Evolutionary conservation across 2,797 vertebrate species (phyloP).

Genomic region (Lerista edwardsae): DNA sequence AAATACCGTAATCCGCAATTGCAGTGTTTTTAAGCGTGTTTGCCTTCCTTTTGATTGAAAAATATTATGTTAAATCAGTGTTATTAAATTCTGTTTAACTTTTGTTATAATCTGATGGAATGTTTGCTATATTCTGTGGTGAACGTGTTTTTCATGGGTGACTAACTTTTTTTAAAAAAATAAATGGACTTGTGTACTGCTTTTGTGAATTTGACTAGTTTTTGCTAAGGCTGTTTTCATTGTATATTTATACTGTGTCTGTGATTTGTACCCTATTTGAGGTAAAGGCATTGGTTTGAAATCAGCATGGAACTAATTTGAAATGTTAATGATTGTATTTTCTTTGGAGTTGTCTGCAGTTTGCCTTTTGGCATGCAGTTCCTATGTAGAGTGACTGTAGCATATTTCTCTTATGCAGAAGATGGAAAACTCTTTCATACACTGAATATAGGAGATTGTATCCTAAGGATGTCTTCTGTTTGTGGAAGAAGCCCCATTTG

Average conservation of each 20-base stretch:
- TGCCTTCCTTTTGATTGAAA: background rate
- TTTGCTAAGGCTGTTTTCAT: background rate
- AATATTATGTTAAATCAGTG: background rate
- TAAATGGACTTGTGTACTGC: background rate
- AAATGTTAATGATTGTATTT: slow-evolving; percentile 4
- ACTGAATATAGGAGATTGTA: background rate
- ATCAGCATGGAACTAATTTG: slow-evolving; percentile 4
- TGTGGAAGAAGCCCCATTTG: too few relatives aligned
- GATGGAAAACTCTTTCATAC: background rate
- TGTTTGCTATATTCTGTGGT: background rate
- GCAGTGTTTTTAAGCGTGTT: background rate
- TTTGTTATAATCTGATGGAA: slow-evolving; percentile 10
- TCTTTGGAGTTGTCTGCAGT: background rate
- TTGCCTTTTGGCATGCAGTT: slow-evolving; percentile 28
- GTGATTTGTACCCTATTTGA: background rate
- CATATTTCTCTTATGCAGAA: slow-evolving; percentile 20
- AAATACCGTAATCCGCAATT: background rate
- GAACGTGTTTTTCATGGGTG: background rate
- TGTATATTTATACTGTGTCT: background rate
- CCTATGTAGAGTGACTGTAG: background rate
- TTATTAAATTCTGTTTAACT: background rate
- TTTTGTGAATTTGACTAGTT: background rate
- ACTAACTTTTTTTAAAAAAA: background rate
- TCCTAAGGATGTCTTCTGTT: background rate
- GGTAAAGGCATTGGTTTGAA: background rate